Evolutionary conservation across 1,140 invertebrate genomes (phyloP).

Genomic region (Paralvinella palmiformis): DNA sequence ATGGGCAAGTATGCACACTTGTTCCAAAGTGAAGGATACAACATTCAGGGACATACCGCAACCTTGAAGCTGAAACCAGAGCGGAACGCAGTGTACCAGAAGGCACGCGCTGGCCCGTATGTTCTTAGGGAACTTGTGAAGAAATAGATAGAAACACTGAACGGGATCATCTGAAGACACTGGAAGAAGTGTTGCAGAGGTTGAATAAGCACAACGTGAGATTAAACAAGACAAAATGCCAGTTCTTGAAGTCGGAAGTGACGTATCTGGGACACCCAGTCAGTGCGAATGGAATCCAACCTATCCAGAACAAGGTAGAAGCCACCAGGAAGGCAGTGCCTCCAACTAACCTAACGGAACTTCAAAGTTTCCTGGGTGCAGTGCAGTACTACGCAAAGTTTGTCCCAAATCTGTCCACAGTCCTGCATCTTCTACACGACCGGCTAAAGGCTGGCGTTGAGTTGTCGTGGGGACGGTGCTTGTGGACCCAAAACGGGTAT

Average conservation of each 20-base stretch:
- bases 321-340: conserved; percentile 1
- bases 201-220: conserved; percentile 3
- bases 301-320: not conserved
- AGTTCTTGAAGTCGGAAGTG: not conserved
- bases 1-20: conserved; percentile 6
- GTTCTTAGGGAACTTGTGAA: not conserved
- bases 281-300: conserved; percentile 2
- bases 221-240: not conserved
- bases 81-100: not conserved
- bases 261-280: not conserved
- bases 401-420: conserved; percentile 1
- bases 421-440: not conserved
- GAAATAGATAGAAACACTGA: conserved; percentile 8
- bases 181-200: conserved; percentile 4
- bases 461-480: not conserved
- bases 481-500: not conserved
- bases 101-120: not conserved
- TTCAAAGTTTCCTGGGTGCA: not conserved
- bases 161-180: not conserved
- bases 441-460: not conserved
- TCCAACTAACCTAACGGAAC: conserved; percentile 1
- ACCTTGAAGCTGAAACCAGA: not conserved
- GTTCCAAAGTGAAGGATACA: not conserved
- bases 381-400: not conserved
- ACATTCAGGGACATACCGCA: not conserved